Base-by-base conservation (phyloP, 2,113 vertebrate species). In the Solea solea region DNA sequence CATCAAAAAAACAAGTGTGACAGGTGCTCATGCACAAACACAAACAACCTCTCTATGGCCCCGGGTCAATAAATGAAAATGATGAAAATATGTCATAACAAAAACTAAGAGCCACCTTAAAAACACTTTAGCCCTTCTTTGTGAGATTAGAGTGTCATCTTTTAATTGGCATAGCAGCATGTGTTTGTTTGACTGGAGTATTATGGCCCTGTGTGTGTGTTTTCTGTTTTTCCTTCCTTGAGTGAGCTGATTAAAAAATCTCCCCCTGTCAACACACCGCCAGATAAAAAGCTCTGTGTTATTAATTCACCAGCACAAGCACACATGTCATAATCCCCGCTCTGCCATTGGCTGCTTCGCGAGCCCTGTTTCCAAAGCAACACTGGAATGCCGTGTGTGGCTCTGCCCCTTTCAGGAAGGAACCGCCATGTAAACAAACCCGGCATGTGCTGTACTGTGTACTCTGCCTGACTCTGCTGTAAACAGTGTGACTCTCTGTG, bases 311-410 rank as follows among this genome's bases (percentile, higher is more conserved):
- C 74, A 63, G 48, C 74, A 82, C 58, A 75, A 65, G 74, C 42
- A 66, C 67, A 79, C 49, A 80, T 59, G 70, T 83, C 84, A 80
- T 90, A 89, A 90, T 90, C 85, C 79, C 73, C 11, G 15, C 40
- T 27, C 27, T 74, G 65, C 63, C 45, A 92, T 90, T 93, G 90
- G 91, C 78, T 78, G 44, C 60, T 16, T 53, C 9, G 16, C 21
- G 10, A 59, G 70, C 80, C 40, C 84, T 90, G 90, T 93, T 78
- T 91, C 92, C 92, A 89, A 90, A 93, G 90, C 92, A 93, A 92
- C 86, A 86, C 50, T 34, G 84, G 81, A 82, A 90, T 89, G 84
- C 88, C n/a, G 39, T 50, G 75, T 65, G 69, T 63, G 63, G 69
- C 78, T 0, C 84, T 78, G 53, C 91, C 90, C 57, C 82, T 85